Conservation (phyloP, 2,113 vertebrate species). For the Stegostoma tigrinum region DNA sequence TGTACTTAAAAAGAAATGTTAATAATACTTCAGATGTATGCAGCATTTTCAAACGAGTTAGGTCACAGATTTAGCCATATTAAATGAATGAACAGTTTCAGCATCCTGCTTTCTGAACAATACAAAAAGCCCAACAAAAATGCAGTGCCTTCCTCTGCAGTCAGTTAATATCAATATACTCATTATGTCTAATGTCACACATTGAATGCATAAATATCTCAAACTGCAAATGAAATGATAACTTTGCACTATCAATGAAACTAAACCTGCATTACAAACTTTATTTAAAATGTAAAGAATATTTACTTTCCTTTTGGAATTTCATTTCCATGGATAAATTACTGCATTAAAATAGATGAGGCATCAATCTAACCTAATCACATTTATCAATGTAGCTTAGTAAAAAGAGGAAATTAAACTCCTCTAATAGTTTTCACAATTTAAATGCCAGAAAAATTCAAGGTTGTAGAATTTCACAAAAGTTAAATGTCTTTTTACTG, state of each 20-base stretch:
- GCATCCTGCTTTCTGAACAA: neutral
- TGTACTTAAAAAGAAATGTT: neutral
- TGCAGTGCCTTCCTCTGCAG: neutral
- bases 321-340: neutral
- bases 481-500: neutral
- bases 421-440: neutral
- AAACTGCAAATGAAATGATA: neutral
- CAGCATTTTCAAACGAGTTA: neutral
- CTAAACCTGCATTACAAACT: neutral
- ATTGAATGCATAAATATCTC: neutral
- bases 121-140: neutral
- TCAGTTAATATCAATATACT: neutral
- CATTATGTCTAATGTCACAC: neutral
- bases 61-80: neutral
- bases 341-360: neutral
- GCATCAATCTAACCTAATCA: neutral
- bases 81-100: neutral
- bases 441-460: neutral
- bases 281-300: neutral
- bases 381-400: too few relatives aligned
- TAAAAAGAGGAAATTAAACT: neutral
- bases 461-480: neutral
- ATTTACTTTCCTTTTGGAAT: neutral
- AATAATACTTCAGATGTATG: neutral
- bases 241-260: neutral